Evolutionary conservation across 2,797 vertebrate species (phyloP).

Genomic region (Moxostoma hubbsi): DNA sequence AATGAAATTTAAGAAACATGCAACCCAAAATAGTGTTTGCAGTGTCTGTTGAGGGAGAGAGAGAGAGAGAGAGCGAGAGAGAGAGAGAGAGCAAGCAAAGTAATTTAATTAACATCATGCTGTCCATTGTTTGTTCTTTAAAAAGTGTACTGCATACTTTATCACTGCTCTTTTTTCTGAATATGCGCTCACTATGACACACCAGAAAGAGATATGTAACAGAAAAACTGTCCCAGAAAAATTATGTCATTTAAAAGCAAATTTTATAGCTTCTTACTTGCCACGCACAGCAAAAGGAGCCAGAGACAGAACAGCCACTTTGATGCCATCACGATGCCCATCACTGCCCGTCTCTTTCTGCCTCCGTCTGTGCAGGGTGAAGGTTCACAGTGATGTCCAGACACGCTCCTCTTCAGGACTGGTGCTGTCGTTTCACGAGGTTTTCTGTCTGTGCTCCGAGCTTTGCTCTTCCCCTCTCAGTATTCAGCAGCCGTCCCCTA

Average conservation of each 20-base stretch:
- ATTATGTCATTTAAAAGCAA: background rate
- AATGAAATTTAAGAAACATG: no score
- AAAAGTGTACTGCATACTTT: no score
- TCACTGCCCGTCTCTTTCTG: background rate
- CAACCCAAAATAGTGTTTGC: no score
- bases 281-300: conserved; percentile 25
- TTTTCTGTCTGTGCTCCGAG: background rate
- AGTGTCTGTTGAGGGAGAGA: no score
- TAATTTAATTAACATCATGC: no score
- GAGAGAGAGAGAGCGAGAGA: no score
- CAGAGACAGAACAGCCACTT: conserved; percentile 19
- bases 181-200: background rate
- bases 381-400: conserved; percentile 39
- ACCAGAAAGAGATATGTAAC: background rate
- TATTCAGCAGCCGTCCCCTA: conserved; percentile 11
- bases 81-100: no score
- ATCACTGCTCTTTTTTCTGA: no score
- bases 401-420: conserved; percentile 10
- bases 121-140: no score
- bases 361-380: conserved; percentile 17
- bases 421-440: background rate
- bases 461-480: conserved; percentile 12
- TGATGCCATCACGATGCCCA: conserved; percentile 11
- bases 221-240: background rate
- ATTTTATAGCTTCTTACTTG: conserved; percentile 20